Percentiles rank a stretch among this genome's conserved stretches.
phyloP scores from a whole-genome alignment of 2,888 invertebrate species.

The Drosophila longiperda region DNA sequence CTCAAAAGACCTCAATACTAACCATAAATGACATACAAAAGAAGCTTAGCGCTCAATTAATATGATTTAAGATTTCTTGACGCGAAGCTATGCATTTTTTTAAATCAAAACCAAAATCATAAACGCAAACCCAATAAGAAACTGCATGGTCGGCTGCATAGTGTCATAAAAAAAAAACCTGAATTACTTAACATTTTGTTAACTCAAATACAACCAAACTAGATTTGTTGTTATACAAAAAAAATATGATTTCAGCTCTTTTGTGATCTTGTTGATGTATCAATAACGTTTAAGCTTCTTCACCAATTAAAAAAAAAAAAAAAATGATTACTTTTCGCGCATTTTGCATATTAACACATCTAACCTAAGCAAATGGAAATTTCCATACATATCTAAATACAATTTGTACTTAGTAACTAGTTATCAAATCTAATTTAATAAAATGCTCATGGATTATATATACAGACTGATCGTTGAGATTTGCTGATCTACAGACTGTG shows the following conservation, averaged over 20 bases:
- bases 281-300: conserved; percentile 17
- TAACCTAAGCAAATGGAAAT: conserved; percentile 21
- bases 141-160: conserved; percentile 36
- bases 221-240: conserved; percentile 23
- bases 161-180: conserved; percentile 32
- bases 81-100: conserved; percentile 10
- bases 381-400: conserved; percentile 3
- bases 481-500: not conserved
- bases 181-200: conserved; percentile 38
- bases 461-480: conserved; percentile 16
- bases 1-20: conserved; percentile 26
- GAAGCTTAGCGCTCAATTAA: conserved; percentile 4
- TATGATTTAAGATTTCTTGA: conserved; percentile 1
- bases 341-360: conserved; percentile 9
- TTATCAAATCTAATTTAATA: conserved; percentile 32
- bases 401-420: conserved; percentile 14
- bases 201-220: conserved; percentile 40
- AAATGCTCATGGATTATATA: conserved; percentile 16
- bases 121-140: conserved; percentile 43
- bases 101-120: conserved; percentile 16
- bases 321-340: conserved; percentile 12
- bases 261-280: not conserved
- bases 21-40: conserved; percentile 23
- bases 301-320: not conserved
- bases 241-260: not conserved